Conservation (phyloP, 2,888 invertebrate species). For the Morpho deidamia region DNA sequence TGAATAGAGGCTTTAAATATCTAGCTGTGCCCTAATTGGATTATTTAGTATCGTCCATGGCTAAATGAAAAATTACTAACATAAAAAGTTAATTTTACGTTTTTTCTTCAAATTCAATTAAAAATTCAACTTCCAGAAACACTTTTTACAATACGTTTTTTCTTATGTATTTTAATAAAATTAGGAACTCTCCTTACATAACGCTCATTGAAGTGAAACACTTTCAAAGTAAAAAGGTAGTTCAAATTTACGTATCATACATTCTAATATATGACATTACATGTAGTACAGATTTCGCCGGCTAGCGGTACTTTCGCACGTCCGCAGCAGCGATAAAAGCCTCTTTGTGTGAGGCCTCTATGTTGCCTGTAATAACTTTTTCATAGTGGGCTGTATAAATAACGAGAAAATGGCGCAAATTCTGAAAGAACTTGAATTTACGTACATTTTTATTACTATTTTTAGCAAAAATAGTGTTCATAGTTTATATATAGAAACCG, state of each 20-base stretch:
- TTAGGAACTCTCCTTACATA: no score
- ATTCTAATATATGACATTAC: no score
- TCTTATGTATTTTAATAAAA: no score
- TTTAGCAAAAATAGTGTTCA: no score
- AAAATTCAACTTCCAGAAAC: no score
- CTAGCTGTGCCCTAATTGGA: constrained; percentile 1
- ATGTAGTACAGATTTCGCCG: constrained; percentile 34
- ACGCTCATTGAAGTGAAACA: no score
- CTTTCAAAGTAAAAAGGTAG: no score
- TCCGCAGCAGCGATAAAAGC: constrained; percentile 57
- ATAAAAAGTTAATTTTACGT: neutral
- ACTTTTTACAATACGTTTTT: no score
- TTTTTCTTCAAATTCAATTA: neutral
- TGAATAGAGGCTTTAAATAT: constrained; percentile 3
- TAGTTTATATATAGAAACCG: no score
- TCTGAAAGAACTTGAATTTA: neutral
- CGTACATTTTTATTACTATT: no score
- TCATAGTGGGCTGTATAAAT: constrained; percentile 50
- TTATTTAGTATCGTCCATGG: constrained; percentile 2
- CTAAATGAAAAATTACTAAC: neutral
- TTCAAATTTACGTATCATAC: no score
- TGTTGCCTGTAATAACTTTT: constrained; percentile 48
- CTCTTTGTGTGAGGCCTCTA: constrained; percentile 53
- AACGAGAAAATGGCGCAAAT: constrained; percentile 30
- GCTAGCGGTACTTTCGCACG: constrained; percentile 38